Evolutionary conservation across 2,113 vertebrate species (phyloP).

Genomic region (Xerus inauris): DNA sequence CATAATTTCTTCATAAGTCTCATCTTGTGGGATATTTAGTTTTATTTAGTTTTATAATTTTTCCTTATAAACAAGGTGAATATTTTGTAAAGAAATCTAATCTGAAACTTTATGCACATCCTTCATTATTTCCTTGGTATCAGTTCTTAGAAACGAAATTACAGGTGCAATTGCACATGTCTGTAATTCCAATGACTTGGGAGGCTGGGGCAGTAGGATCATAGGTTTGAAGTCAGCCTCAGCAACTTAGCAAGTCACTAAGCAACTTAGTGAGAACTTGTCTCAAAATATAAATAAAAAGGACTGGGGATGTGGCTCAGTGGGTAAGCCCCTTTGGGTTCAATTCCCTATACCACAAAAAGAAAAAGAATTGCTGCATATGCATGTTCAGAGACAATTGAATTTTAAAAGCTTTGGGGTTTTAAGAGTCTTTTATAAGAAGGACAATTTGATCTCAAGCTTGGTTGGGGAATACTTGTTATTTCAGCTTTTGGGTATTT

Average conservation of each 20-base stretch:
- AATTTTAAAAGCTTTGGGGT: slow-evolving; percentile 33
- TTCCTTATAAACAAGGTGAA: slow-evolving; percentile 35
- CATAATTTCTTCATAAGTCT: slow-evolving; percentile 26
- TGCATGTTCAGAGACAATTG: slow-evolving; percentile 2
- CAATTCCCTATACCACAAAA: too few species aligned
- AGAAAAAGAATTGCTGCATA: slow-evolving; percentile 5
- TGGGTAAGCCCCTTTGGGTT: too few species aligned
- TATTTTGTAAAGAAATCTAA: slow-evolving; percentile 27
- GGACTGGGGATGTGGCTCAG: too few species aligned
- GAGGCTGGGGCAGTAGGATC: too few species aligned
- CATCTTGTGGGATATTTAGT: not conserved
- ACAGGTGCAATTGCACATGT: too few species aligned
- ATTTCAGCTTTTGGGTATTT: slow-evolving; percentile 68
- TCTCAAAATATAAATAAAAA: too few species aligned
- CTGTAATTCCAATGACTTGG: too few species aligned
- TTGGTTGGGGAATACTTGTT: slow-evolving; percentile 46
- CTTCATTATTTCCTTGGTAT: slow-evolving; percentile 24
- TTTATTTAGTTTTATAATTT: slow-evolving; percentile 18
- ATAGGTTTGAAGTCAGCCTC: too few species aligned
- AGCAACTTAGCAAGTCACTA: too few species aligned
- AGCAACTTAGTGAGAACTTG: too few species aligned
- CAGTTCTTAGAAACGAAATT: slow-evolving; percentile 50
- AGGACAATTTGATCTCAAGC: slow-evolving; percentile 44
- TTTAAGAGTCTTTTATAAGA: slow-evolving; percentile 52
- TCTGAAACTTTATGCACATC: not conserved